These are phyloP conservation scores for Trichomycterus rosablanca DNA, from an alignment of 2,113 vertebrate species.

Conservation along the genomic window DNA sequence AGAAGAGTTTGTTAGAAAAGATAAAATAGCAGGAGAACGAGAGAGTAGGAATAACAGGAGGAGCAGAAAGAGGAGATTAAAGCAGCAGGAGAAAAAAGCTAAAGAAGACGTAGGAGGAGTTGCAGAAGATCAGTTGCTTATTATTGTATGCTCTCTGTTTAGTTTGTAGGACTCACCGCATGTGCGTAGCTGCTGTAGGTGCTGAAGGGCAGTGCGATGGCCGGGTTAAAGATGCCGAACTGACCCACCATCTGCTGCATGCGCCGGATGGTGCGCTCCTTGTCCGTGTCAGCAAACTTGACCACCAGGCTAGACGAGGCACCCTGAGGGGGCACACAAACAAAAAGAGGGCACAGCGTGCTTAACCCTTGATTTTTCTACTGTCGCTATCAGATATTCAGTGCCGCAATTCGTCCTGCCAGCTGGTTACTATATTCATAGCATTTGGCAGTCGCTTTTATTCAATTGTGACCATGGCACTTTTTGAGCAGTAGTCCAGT, in stretches of 20 bases:
- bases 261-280: conserved; percentile 91
- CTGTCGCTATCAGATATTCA: background rate
- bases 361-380: conserved; percentile 28
- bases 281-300: conserved; percentile 98
- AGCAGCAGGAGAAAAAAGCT: background rate
- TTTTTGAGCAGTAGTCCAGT: too few species aligned
- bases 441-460: too few species aligned
- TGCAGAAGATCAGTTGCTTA: background rate
- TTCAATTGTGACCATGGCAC: too few species aligned
- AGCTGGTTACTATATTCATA: too few species aligned
- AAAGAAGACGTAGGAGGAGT: too few species aligned
- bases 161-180: conserved; percentile 79
- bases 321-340: conserved; percentile 72
- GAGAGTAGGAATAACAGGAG: background rate
- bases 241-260: conserved; percentile 99
- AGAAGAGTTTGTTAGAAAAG: background rate
- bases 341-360: conserved; percentile 31
- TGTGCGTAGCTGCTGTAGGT: conserved; percentile 98
- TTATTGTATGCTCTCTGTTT: background rate
- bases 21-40: too few species aligned
- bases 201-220: conserved; percentile 94
- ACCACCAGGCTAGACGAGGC: conserved; percentile 99
- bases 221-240: conserved; percentile 95
- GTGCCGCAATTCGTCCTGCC: too few species aligned
- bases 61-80: background rate